Conservation (phyloP, 1,140 invertebrate genomes). For the Chionoecetes opilio region DNA sequence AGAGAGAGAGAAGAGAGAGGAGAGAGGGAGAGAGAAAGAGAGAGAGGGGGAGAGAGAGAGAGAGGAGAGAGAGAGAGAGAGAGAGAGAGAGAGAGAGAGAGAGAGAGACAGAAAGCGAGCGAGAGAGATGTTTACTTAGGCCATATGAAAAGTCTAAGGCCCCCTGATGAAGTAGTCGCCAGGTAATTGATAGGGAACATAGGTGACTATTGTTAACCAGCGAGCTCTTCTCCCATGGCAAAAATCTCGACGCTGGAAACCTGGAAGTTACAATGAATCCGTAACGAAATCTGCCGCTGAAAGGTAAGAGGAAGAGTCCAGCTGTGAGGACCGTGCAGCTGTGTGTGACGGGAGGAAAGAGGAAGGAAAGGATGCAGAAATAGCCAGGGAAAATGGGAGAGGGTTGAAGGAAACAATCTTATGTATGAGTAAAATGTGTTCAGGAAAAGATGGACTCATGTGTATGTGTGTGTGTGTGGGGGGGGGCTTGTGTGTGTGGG, state of each 20-base stretch:
- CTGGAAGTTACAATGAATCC: too few relatives aligned
- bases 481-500: too few relatives aligned
- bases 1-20: neutral
- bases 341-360: too few relatives aligned
- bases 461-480: too few relatives aligned
- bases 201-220: neutral
- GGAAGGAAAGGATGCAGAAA: neutral
- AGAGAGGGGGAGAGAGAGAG: neutral
- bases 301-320: neutral
- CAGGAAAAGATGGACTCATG: too few relatives aligned
- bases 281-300: neutral
- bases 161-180: neutral
- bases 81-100: neutral
- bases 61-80: neutral
- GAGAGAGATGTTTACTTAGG: constrained; percentile 15
- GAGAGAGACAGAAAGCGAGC: neutral
- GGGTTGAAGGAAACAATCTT: neutral
- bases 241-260: too few relatives aligned
- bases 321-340: neutral
- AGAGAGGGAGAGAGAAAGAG: neutral
- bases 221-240: neutral
- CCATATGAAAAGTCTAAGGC: neutral
- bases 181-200: neutral
- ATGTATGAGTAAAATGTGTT: neutral
- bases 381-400: neutral